Base-by-base conservation (phyloP, 2,113 vertebrate species). In the Passer montanus region DNA sequence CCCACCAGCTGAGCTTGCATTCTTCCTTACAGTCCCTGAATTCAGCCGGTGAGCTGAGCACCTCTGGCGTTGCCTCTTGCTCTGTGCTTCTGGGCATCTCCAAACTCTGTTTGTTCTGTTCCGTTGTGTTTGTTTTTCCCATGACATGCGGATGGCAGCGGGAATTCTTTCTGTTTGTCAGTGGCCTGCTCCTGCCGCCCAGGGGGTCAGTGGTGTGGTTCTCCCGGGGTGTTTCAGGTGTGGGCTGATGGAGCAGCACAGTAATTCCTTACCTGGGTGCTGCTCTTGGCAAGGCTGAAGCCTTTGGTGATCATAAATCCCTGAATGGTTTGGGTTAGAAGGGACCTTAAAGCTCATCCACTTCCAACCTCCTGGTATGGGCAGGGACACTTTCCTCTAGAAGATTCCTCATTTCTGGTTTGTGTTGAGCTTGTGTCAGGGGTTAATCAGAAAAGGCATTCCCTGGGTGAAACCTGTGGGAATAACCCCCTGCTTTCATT, bases 1-100 rank as follows among this genome's bases (percentile, higher is more conserved):
- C 98, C 97, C 98, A 98, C 95, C 98, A 98, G 97, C 97, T 98
- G 97, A 98, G 97, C 95, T 98, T 98, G 97, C 98, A 98, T 90
- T 98, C 98, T 53, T 98, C 98, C 72, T 98, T 98, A 68, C 98
- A 98, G 97, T 98, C 98, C 96, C 97, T 98, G 96, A 98, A 98
- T 97, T 96, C 96, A 97, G 97, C 98, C 31, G 98, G 98, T 98
- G 98, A 98, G 97, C 98, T 44, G 44, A 96, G 96, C 88, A 79
- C 94, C 76, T 97, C 92, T 94, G 95, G 94, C 89, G n/a, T 95
- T 95, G 94, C 93, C 92, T 93, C 96, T 96, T 78, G 64, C 69
- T 97, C 96, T 98, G 98, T 97, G 97, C 97, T 97, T 90, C 85
- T 92, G 83, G 96, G 94, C 97, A 94, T 97, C 95, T 96, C 91